Percentiles rank a stretch among this genome's conserved stretches.
Evolutionary conservation across 2,797 vertebrate species (phyloP).

Genomic region (Eospalax fontanierii): DNA sequence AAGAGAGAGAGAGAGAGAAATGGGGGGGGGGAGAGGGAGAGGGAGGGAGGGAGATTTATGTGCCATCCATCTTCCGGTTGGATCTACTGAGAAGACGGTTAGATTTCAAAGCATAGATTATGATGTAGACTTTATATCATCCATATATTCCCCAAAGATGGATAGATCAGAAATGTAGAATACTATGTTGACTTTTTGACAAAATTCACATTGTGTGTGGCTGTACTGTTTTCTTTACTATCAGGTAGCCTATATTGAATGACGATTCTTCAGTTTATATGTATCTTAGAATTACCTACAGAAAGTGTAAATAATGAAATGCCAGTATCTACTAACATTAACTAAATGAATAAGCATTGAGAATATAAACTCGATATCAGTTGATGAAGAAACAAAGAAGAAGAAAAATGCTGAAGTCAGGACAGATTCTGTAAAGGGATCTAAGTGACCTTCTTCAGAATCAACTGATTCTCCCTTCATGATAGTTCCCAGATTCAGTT

Average conservation of each 20-base stretch:
- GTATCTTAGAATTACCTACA: not conserved
- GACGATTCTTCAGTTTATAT: not conserved
- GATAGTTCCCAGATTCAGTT: not conserved
- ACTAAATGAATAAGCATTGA: not conserved
- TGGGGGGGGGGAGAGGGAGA: not conserved
- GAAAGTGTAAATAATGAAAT: not conserved
- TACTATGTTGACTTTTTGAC: not conserved
- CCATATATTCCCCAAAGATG: not conserved
- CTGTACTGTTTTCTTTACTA: not conserved
- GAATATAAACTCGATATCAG: not conserved
- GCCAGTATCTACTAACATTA: not conserved
- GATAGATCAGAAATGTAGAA: not conserved
- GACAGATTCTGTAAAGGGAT: not conserved
- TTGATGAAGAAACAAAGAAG: not conserved
- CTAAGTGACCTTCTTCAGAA: not conserved
- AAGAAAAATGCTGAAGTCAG: not conserved
- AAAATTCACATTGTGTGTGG: not conserved
- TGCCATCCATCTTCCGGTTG: not conserved
- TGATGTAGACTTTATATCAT: not conserved
- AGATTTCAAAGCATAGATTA: not conserved
- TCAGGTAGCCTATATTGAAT: not conserved
- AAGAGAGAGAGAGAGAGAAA: not conserved
- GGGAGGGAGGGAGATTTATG: not conserved
- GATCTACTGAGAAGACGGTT: not conserved
- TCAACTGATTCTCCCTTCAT: not conserved